Evolutionary conservation across 2,888 invertebrate genomes (phyloP).

Genomic region (Scaptomyza reducta): DNA sequence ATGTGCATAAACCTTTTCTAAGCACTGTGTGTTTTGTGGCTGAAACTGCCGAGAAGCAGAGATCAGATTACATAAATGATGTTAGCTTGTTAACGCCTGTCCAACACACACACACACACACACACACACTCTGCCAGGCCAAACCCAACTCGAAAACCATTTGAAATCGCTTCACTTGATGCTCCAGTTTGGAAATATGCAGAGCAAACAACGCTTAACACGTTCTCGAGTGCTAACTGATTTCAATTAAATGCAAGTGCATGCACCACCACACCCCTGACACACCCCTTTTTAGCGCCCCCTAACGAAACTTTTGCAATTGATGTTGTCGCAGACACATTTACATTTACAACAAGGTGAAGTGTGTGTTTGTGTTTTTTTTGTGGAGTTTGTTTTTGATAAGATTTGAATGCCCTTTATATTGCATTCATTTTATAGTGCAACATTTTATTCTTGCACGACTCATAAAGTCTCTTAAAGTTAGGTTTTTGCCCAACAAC

Average conservation of each 20-base stretch:
- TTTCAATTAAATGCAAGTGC: conserved; percentile 43
- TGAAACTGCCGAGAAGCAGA: neutral
- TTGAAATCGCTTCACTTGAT: conserved; percentile 1
- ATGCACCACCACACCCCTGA: conserved; percentile 25
- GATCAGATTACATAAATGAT: conserved; percentile 17
- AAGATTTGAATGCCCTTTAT: no score
- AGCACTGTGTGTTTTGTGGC: conserved; percentile 16
- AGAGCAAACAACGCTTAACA: conserved; percentile 30
- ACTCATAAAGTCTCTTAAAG: no score
- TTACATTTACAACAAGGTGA: no score
- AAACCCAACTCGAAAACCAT: conserved; percentile 2
- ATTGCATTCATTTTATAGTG: no score
- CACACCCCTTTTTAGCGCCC: conserved; percentile 23
- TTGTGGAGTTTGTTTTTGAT: no score
- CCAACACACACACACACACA: conserved; percentile 1
- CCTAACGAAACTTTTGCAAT: neutral
- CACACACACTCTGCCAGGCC: conserved; percentile 2
- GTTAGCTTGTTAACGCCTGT: conserved; percentile 31
- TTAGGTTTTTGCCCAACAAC: no score
- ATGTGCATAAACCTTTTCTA: conserved; percentile 12
- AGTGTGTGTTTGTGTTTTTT: no score
- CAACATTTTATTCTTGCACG: no score
- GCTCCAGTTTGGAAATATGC: conserved; percentile 45
- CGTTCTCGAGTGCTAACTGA: conserved; percentile 43
- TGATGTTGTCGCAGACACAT: neutral